Base-by-base conservation (phyloP, 2,888 invertebrate species). In the Drosophila austrosaltans region DNA sequence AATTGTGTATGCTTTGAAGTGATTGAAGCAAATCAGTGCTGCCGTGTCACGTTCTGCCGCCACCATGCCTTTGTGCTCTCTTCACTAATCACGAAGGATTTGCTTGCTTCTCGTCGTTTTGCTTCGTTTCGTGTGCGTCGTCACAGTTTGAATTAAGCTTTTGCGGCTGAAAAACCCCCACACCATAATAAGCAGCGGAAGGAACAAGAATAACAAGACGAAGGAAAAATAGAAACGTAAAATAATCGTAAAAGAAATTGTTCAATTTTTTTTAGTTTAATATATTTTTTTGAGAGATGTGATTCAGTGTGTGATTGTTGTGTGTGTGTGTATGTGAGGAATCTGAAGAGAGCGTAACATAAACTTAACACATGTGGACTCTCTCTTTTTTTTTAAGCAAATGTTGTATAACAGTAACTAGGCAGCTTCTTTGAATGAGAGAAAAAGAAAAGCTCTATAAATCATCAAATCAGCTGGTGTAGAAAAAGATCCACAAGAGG, bases 141-240 rank as follows among this genome's bases (percentile, higher is more conserved):
- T 71, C 65, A 62, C 85, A 84, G 85, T 89, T 74, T 72, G 70
- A 76, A 74, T 78, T 79, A 87, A 89, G 87, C 84, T 86, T 86
- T 77, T 87, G 87, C 70, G 63, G 69, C 63, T 61, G 68, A 61
- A 58, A 65, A 80, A 79, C 79, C 78, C 77, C 66, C 44, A 63
- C 61, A 59, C 54, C 57, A 53, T 65, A 64, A 68, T 56, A 66
- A 58, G 7, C 65, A 61, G 7, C 54, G 28, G 72, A 48, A 63
- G 28, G 39, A 60, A 48, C 54, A 42, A 25, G 22, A 20, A 25
- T 25, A 44, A 53, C n/a, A 60, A 57, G 58, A 54, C 30, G 59
- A 62, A 59, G 22, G 30, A 30, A 56, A 67, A 32, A 71, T 66
- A 69, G 40, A 54, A 61, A 62, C 36, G 66, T 54, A 20, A 53